Evolutionary conservation across 2,888 invertebrate genomes (phyloP).

Genomic region (Lasioglossum zephyrum): DNA sequence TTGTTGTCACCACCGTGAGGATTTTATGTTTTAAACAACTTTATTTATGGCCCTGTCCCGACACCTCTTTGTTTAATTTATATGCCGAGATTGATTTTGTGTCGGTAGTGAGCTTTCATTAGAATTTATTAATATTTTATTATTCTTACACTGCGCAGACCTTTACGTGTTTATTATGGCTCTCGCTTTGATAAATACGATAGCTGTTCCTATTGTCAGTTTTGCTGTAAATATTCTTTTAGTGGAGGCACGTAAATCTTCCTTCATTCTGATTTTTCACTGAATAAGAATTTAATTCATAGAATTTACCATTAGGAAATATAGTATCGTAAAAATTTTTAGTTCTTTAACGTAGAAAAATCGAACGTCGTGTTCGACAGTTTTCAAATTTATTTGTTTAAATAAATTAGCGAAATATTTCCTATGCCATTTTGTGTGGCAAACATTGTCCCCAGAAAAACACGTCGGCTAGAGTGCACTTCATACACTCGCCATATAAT

Average conservation of each 20-base stretch:
- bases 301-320: background rate
- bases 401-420: background rate
- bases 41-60: background rate
- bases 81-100: background rate
- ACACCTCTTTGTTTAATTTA: background rate
- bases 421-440: background rate
- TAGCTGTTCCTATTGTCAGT: background rate
- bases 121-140: slow-evolving; percentile 1
- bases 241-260: background rate
- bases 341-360: background rate
- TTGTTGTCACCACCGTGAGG: background rate
- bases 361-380: background rate
- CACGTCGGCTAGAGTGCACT: background rate
- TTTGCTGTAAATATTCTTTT: background rate
- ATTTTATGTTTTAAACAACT: background rate
- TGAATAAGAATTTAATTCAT: background rate
- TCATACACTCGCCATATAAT: background rate
- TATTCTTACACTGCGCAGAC: background rate
- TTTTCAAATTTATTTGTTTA: background rate
- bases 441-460: background rate
- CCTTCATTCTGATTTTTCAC: background rate
- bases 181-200: background rate
- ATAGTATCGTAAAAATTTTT: too few relatives aligned
- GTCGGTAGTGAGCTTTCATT: background rate
- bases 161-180: background rate